Evolutionary conservation across 2,888 invertebrate species (phyloP).

Genomic region (Agriopis marginaria): DNA sequence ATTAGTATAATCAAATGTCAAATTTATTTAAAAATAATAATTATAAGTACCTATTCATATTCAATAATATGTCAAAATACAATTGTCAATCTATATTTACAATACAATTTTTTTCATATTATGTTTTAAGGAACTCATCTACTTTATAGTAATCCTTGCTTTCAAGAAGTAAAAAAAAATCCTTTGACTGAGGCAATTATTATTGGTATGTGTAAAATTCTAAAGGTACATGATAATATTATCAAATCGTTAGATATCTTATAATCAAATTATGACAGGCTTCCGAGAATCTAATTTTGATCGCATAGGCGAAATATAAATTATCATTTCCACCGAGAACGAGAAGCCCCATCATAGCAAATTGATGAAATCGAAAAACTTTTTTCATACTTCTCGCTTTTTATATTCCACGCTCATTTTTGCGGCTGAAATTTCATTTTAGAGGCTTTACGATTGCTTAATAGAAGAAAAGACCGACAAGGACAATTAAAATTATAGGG

Average conservation of each 20-base stretch:
- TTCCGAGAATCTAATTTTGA: constrained; percentile 10
- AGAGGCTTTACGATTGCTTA: constrained; percentile 33
- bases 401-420: constrained; percentile 32
- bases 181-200: too few species aligned
- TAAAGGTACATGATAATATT: not conserved
- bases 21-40: too few species aligned
- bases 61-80: too few species aligned
- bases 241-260: too few species aligned
- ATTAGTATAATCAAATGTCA: too few species aligned
- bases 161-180: too few species aligned
- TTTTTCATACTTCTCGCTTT: constrained; percentile 39
- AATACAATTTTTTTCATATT: too few species aligned
- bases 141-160: too few species aligned
- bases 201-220: too few species aligned
- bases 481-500: constrained; percentile 25
- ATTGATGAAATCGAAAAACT: constrained; percentile 42
- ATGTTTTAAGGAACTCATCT: too few species aligned
- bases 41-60: too few species aligned
- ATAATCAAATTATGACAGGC: not conserved
- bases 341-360: constrained; percentile 35
- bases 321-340: constrained; percentile 32
- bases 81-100: too few species aligned
- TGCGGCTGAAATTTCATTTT: constrained; percentile 30
- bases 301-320: constrained; percentile 24
- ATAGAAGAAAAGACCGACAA: constrained; percentile 16